Conservation (phyloP, 2,797 vertebrate species). For the Microctenopoma stevenorrisi region DNA sequence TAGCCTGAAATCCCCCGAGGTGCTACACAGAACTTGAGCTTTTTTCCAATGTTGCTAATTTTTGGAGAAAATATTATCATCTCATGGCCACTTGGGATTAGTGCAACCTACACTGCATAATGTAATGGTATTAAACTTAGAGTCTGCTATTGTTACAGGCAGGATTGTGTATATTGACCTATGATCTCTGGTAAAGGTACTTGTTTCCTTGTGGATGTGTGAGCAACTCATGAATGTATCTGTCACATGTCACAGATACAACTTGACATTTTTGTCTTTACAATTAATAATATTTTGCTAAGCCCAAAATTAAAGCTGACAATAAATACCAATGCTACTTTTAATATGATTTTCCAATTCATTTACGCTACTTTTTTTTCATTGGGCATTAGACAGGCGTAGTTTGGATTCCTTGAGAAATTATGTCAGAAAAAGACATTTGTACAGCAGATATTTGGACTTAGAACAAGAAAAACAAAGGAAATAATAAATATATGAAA, state of each 20-base stretch:
- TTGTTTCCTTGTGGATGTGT: not conserved
- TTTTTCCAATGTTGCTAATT: not conserved
- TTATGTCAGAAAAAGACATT: not conserved
- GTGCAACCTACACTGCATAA: not conserved
- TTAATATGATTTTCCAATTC: no score
- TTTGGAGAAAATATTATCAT: not conserved
- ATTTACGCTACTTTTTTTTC: no score
- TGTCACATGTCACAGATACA: not conserved
- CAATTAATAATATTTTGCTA: no score
- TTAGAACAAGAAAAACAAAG: no score
- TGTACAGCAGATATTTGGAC: no score
- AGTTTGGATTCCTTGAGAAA: not conserved
- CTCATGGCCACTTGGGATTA: not conserved
- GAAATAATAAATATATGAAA: no score
- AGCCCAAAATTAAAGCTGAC: no score
- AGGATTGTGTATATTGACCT: conserved; percentile 24
- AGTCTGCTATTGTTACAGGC: conserved; percentile 7
- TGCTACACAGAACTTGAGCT: not conserved
- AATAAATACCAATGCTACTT: no score
- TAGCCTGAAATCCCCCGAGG: conserved; percentile 16
- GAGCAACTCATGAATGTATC: not conserved
- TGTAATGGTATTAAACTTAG: not conserved
- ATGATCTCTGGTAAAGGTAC: no score
- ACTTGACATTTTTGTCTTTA: no score
- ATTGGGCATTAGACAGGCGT: no score